Evolutionary conservation across 2,888 invertebrate genomes (phyloP), one percentile per base, ranked within the genome.

Genomic region (Eutolmus rufibarbis): DNA sequence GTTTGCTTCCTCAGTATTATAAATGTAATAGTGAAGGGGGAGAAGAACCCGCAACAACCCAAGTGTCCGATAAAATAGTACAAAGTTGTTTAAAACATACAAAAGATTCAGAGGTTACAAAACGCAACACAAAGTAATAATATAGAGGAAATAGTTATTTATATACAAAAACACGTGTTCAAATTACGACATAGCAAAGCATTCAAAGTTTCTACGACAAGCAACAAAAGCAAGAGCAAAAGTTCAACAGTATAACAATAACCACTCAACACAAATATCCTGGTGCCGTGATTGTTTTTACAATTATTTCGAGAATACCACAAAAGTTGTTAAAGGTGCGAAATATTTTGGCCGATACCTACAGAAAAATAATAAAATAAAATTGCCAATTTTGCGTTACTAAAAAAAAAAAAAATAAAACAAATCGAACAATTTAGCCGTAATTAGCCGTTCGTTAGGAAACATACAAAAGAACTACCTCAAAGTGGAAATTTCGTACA

Each of bases 11-110:
- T 82, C 82, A 57, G 57, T 51, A 82, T 74, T 28, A 51, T 19
- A 23, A 7, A 9, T 66, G 0, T 66, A 23, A 66, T 66, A 23
- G 66, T 66, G 66, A 16, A 23, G 9, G 12, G 66, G 23, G 19
- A n/a, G 89, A 89, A 88, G 89, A 89, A 89, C 90, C 90, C 90
- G 89, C 90, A 90, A 90, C 90, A 90, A 88, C 90, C 90, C 90
- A 90, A 89, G 88, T 91, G 88, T 88, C 87, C 88, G 87, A 88
- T 90, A 89, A 89, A 90, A 89, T 90, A 90, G 89, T 86, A 90
- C 90, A 90, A 89, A 89, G 87, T 89, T 89, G 89, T 90, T 88
- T 89, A 89, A 66, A 66, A 19, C 66, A 66, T 57, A 66, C 28
- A 66, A 66, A 66, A 66, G 9, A 66, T 66, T 28, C 66, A 66